Percentiles rank a stretch among this genome's conserved stretches.
These are phyloP conservation scores for Morone chrysops DNA, from an alignment of 2,113 vertebrate genomes.

Conservation along the genomic window DNA sequence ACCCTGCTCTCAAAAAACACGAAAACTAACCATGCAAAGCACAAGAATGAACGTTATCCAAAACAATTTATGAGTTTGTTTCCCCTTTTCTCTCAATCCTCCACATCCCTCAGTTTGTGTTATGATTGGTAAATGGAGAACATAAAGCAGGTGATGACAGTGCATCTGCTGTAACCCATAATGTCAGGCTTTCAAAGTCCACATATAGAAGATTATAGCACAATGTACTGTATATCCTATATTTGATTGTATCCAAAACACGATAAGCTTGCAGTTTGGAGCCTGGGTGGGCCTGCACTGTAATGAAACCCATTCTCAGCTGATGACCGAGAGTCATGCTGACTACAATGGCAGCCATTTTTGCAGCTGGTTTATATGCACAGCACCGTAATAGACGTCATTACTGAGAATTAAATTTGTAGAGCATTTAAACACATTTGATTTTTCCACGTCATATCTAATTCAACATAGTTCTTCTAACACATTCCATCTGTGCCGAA, in stretches of 20 bases:
- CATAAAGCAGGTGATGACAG: constrained; percentile 16
- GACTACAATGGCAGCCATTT: constrained; percentile 25
- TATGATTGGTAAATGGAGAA: constrained; percentile 8
- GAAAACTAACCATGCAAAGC: not conserved
- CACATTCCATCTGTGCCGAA: constrained; percentile 21
- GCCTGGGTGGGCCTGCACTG: constrained; percentile 34
- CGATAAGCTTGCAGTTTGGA: not conserved
- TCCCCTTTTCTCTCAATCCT: not conserved
- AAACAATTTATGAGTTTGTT: not conserved
- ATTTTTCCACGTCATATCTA: constrained; percentile 14
- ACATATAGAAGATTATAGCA: not conserved
- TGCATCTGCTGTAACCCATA: not conserved
- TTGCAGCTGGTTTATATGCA: constrained; percentile 11
- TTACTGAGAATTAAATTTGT: constrained; percentile 35
- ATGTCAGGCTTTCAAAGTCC: not conserved
- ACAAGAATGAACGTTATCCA: not conserved
- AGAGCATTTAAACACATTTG: constrained; percentile 1
- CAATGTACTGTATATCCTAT: not conserved
- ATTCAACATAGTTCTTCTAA: not conserved
- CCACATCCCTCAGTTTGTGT: constrained; percentile 11
- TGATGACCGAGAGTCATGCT: constrained; percentile 20
- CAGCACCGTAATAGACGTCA: not conserved
- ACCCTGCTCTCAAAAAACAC: not conserved
- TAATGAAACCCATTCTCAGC: constrained; percentile 36
- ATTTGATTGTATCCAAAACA: constrained; percentile 23